These are phyloP conservation scores for Magallana nippona DNA, from an alignment of 2,888 invertebrate species.

Conservation along the genomic window DNA sequence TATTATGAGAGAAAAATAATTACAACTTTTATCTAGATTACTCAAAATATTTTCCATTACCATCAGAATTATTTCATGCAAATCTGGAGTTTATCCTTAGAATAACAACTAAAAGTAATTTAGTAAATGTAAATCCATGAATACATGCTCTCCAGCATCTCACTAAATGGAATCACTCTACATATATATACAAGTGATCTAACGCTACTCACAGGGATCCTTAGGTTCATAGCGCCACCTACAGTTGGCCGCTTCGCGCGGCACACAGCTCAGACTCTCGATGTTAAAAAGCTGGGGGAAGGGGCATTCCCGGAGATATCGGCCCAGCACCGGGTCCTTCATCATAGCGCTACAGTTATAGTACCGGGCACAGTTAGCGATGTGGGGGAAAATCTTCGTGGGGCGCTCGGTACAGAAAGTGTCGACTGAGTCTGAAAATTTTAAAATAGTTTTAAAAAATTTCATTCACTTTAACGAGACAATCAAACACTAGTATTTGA, in stretches of 20 bases:
- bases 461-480: too few relatives aligned
- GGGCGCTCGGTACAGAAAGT: slow-evolving; percentile 61
- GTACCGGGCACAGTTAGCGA: slow-evolving; percentile 68
- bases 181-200: neutral
- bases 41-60: too few relatives aligned
- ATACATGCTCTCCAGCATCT: too few relatives aligned
- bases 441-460: too few relatives aligned
- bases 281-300: slow-evolving; percentile 67
- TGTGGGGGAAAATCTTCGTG: slow-evolving; percentile 63
- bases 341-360: slow-evolving; percentile 64
- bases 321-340: slow-evolving; percentile 54
- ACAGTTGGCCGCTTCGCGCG: slow-evolving; percentile 62
- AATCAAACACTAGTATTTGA: neutral
- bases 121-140: too few relatives aligned
- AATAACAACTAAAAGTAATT: too few relatives aligned
- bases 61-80: too few relatives aligned
- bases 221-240: slow-evolving; percentile 65
- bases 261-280: slow-evolving; percentile 59
- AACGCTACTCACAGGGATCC: slow-evolving; percentile 66
- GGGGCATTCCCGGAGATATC: slow-evolving; percentile 63
- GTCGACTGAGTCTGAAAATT: slow-evolving; percentile 62
- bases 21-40: too few relatives aligned
- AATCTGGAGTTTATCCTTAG: too few relatives aligned
- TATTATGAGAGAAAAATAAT: too few relatives aligned
- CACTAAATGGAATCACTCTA: neutral